phyloP scores from a whole-genome alignment of 2,888 invertebrate species.

The Trachelus troglodyta region DNA sequence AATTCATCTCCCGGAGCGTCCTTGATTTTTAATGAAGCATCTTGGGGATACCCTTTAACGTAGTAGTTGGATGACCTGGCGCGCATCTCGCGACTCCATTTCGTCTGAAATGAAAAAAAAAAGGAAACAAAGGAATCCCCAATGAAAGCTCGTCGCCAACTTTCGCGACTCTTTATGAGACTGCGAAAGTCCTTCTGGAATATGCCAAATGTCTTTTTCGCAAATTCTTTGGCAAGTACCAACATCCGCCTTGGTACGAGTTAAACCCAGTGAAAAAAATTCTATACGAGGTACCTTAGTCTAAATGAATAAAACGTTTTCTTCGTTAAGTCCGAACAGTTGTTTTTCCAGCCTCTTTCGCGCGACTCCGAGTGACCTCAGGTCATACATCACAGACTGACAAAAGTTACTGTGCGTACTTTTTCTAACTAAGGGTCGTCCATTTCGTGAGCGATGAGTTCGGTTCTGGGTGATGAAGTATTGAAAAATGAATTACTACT shows the following conservation, averaged over 20 bases:
- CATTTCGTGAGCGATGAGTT: conserved; percentile 40
- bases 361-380: neutral
- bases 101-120: neutral
- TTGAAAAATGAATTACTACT: conserved; percentile 45
- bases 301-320: neutral
- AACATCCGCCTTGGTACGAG: neutral
- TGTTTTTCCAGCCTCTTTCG: conserved; percentile 37
- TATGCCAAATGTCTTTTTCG: neutral
- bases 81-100: neutral
- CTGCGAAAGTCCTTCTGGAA: neutral
- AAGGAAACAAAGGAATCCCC: neutral
- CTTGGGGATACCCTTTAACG: neutral
- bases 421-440: conserved; percentile 23
- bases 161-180: neutral
- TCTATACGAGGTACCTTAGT: neutral
- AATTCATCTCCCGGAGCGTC: conserved; percentile 41
- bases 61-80: neutral
- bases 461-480: conserved; percentile 31
- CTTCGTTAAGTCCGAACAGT: conserved; percentile 19
- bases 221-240: neutral
- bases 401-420: conserved; percentile 38
- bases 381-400: conserved; percentile 46
- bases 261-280: neutral
- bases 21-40: conserved; percentile 47
- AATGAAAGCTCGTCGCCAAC: neutral